Evolutionary conservation across 2,888 invertebrate species (phyloP).

Genomic region (Ceratothoa steindachneri): DNA sequence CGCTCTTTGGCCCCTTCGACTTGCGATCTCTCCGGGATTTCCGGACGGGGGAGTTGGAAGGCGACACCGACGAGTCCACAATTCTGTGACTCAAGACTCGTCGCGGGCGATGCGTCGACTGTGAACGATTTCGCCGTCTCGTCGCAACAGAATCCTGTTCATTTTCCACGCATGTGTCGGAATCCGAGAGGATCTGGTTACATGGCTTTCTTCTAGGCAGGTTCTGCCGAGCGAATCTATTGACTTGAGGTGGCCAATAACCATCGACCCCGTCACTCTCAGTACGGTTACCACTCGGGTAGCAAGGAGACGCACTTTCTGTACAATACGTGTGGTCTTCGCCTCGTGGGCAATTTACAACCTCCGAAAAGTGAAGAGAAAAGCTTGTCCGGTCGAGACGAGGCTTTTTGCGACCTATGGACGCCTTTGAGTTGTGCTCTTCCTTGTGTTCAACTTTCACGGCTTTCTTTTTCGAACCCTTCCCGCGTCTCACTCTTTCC

Average conservation of each 20-base stretch:
- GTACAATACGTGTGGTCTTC: not conserved
- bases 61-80: not conserved
- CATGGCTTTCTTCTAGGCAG: no score
- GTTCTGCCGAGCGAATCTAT: no score
- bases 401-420: not conserved
- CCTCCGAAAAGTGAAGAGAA: conserved; percentile 1
- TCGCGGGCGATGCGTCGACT: not conserved
- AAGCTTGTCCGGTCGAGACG: conserved; percentile 5
- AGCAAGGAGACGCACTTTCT: not conserved
- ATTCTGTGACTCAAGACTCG: not conserved
- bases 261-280: not conserved
- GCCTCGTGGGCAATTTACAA: not conserved
- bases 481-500: not conserved
- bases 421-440: not conserved
- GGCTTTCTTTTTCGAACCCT: conserved; percentile 21
- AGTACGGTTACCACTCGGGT: not conserved
- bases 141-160: not conserved
- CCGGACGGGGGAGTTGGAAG: not conserved
- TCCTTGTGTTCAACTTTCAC: conserved; percentile 4
- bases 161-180: not conserved
- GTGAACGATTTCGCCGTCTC: not conserved
- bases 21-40: not conserved
- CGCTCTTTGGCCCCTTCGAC: not conserved
- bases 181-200: not conserved
- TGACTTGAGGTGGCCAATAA: no score